Evolutionary conservation across 2,888 invertebrate species (phyloP), one percentile per base, ranked within the genome.

Genomic region (Pterostichus madidus): DNA sequence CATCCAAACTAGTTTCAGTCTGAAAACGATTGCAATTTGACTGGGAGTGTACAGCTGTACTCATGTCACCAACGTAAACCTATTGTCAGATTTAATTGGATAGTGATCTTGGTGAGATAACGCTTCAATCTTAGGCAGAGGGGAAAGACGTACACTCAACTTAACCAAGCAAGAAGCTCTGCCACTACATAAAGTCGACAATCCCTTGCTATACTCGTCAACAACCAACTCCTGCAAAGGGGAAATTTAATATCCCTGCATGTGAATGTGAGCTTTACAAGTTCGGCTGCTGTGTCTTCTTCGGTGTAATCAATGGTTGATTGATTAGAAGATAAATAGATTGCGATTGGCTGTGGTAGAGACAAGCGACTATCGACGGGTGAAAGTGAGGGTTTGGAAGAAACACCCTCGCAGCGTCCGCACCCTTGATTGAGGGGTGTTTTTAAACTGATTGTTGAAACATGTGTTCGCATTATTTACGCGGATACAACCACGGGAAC

Each of bases 1-100:
- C 77, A 35, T 71, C 71, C 35, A 80, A 80, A 80, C 80, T 73
- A 73, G 80, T 80, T 80, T 73, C 46, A 75, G 75, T 75, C 61
- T 75, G 53, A 31, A 71, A 80, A 80, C 80, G 80, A 80, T 73
- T 80, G 80, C 81, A 81, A 75, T 83, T 83, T 83, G 83, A 64
- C 83, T 83, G 64, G 84, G 87, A 87, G 86, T 87, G 86, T 86
- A 87, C 87, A 86, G 85, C 85, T 85, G 85, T 86, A 89, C 87
- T 89, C 88, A 89, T 90, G 90, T 90, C 89, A 89, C 88, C 88
- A 86, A 88, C 87, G 88, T 89, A 89, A 90, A 90, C 89, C 90
- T 87, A 91, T 90, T 91, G 90, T 91, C 90, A 90, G 90, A 90
- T 90, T 91, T 91, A 90, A 91, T 91, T 90, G 91, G 90, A 90